These are phyloP conservation scores for Chionomys nivalis DNA, from an alignment of 2,113 vertebrate genomes.

Conservation along the genomic window DNA sequence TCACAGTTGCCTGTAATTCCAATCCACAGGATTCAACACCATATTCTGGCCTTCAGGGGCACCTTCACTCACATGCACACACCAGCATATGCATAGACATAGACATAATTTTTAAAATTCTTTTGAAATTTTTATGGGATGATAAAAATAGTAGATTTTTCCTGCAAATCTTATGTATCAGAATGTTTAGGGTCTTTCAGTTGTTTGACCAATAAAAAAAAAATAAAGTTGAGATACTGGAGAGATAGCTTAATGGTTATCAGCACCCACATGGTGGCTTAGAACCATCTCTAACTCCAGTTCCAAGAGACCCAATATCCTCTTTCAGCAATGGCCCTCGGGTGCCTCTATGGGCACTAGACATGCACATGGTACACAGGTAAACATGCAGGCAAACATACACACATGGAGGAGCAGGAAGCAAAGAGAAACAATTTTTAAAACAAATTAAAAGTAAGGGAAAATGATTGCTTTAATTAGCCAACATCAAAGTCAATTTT, in stretches of 20 bases:
- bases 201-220: neutral
- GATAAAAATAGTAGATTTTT: neutral
- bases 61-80: neutral
- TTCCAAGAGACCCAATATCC: neutral
- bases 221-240: neutral
- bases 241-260: neutral
- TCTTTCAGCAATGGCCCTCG: neutral
- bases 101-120: neutral
- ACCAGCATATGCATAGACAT: neutral
- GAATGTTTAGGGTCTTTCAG: neutral
- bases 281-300: neutral
- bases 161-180: neutral
- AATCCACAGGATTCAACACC: too few relatives aligned
- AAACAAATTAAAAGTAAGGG: neutral
- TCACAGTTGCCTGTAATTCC: neutral
- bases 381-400: neutral
- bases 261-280: neutral
- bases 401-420: rapidly evolving
- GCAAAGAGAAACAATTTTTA: neutral
- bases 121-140: neutral
- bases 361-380: neutral
- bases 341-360: neutral
- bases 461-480: neutral
- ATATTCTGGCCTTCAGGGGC: neutral
- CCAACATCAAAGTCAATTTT: neutral